These are phyloP conservation scores for Peromyscus melanophrys DNA, from an alignment of 2,797 vertebrate genomes.

Conservation along the genomic window DNA sequence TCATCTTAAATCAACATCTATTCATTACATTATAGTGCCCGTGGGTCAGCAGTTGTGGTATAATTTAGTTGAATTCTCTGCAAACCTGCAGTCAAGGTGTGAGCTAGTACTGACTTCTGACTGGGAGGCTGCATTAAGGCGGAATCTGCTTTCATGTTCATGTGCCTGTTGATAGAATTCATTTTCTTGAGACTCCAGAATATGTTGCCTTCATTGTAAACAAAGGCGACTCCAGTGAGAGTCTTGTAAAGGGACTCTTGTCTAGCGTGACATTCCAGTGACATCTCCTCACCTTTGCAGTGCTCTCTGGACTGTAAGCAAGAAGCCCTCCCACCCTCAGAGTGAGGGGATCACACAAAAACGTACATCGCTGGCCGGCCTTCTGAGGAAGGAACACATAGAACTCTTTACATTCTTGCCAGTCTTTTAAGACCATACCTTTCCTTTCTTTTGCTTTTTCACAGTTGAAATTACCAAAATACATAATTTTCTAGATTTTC, in stretches of 20 bases:
- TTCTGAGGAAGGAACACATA: not conserved
- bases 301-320: conserved; percentile 1
- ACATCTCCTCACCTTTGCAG: not conserved
- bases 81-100: not conserved
- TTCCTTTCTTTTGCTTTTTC: conserved; percentile 20
- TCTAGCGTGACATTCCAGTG: not conserved
- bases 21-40: not conserved
- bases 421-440: not conserved
- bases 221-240: not conserved
- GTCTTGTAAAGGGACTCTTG: not conserved
- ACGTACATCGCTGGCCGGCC: not conserved
- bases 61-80: conserved; percentile 17
- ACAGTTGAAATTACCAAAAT: conserved; percentile 40
- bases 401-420: conserved; percentile 10
- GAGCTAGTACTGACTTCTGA: not conserved
- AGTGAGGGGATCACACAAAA: not conserved
- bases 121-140: not conserved
- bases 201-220: conserved; percentile 3
- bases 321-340: not conserved
- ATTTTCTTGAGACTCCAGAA: not conserved
- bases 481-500: not conserved
- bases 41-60: not conserved
- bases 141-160: conserved; percentile 14
- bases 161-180: not conserved
- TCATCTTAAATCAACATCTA: not conserved